Evolutionary conservation across 2,797 vertebrate genomes (phyloP).

Genomic region (Danio kyathit): DNA sequence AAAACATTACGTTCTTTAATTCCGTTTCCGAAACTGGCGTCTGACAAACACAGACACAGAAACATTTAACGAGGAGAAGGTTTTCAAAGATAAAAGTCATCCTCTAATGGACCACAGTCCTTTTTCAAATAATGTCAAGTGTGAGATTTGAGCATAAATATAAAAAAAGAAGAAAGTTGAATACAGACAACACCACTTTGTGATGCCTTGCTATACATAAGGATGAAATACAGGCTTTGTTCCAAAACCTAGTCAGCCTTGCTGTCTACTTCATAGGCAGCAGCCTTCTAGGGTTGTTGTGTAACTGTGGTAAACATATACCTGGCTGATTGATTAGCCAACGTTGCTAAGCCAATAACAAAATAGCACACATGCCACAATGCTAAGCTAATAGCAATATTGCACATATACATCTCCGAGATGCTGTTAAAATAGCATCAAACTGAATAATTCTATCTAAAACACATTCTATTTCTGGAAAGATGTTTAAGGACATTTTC

Average conservation of each 20-base stretch:
- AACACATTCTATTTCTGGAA: too few species aligned
- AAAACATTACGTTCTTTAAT: slow-evolving; percentile 72
- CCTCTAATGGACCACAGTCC: slow-evolving; percentile 20
- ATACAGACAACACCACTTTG: slow-evolving; percentile 8
- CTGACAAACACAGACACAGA: slow-evolving; percentile 9
- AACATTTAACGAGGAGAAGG: background rate
- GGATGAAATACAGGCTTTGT: background rate
- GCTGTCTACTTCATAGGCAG: background rate
- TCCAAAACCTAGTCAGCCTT: background rate
- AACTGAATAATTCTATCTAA: too few species aligned
- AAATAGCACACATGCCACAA: too few species aligned
- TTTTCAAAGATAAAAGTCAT: slow-evolving; percentile 52
- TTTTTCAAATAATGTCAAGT: slow-evolving; percentile 1
- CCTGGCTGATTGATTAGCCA: background rate
- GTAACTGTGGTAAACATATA: background rate
- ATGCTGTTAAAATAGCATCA: too few species aligned
- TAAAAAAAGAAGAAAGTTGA: slow-evolving; percentile 13
- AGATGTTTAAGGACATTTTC: too few species aligned
- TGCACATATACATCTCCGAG: background rate
- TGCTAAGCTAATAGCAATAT: background rate
- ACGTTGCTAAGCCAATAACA: too few species aligned
- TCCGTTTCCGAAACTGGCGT: slow-evolving; percentile 60
- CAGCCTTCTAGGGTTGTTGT: background rate
- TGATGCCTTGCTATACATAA: slow-evolving; percentile 15
- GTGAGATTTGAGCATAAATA: background rate